Evolutionary conservation across 2,888 invertebrate species (phyloP).

Genomic region (Ophion costatus): DNA sequence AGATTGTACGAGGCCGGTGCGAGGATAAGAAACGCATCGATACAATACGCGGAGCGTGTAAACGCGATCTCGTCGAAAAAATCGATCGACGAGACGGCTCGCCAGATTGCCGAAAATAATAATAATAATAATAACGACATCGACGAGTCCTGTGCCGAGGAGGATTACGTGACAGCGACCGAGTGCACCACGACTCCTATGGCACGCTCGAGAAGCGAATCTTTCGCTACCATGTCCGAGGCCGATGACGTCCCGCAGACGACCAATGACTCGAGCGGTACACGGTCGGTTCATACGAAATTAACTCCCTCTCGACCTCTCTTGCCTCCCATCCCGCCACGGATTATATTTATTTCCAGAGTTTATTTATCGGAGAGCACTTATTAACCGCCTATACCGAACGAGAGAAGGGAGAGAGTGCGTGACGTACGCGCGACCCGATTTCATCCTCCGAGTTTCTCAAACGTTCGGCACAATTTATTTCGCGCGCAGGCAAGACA

Average conservation of each 20-base stretch:
- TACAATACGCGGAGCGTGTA: conserved; percentile 68
- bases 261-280: conserved; percentile 36
- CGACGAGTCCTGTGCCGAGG: conserved; percentile 86
- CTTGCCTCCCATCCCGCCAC: conserved; percentile 4
- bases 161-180: conserved; percentile 88
- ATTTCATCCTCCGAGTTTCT: conserved; percentile 52
- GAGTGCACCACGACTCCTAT: conserved; percentile 87
- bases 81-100: conserved; percentile 47
- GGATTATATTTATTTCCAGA: conserved; percentile 61
- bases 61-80: conserved; percentile 41
- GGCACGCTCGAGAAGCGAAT: conserved; percentile 86
- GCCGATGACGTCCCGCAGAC: conserved; percentile 84
- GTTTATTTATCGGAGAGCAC: conserved; percentile 57
- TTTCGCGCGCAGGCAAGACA: conserved; percentile 60
- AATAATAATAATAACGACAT: conserved; percentile 50
- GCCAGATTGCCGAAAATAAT: conserved; percentile 59
- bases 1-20: conserved; percentile 81
- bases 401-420: not conserved
- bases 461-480: conserved; percentile 60
- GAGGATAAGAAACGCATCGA: conserved; percentile 73
- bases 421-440: conserved; percentile 49
- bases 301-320: conserved; percentile 18
- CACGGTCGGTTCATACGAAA: conserved; percentile 41
- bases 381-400: conserved; percentile 42
- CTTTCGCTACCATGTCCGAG: conserved; percentile 89